Conservation (phyloP, 2,888 invertebrate genomes). For the Biston betularia region DNA sequence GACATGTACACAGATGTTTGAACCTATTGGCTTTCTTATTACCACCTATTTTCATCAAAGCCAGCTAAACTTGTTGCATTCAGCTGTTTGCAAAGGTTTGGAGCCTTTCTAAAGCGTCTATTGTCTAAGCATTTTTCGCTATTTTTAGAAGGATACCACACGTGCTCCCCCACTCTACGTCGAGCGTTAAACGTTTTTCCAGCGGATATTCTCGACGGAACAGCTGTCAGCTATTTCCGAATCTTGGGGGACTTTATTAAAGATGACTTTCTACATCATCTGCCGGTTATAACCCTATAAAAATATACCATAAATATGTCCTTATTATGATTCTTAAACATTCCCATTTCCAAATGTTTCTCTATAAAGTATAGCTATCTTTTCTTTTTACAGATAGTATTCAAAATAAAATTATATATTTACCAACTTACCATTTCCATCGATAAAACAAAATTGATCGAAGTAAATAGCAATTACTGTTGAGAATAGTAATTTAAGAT, state of each 20-base stretch:
- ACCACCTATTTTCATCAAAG: not conserved
- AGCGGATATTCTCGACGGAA: conserved; percentile 69
- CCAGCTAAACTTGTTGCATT: conserved; percentile 22
- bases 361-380: not conserved
- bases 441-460: conserved; percentile 3
- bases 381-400: conserved; percentile 22
- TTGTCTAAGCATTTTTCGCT: conserved; percentile 41
- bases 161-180: conserved; percentile 52
- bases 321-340: conserved; percentile 3
- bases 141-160: conserved; percentile 53
- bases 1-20: not conserved
- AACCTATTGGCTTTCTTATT: too few relatives aligned
- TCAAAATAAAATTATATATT: not conserved
- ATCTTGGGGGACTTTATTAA: conserved; percentile 67
- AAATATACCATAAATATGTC: conserved; percentile 30
- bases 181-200: conserved; percentile 65
- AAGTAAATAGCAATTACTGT: conserved; percentile 9
- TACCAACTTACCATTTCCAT: not conserved
- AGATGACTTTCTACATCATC: conserved; percentile 51
- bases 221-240: conserved; percentile 83
- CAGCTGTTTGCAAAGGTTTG: conserved; percentile 14
- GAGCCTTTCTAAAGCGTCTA: conserved; percentile 27
- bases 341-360: not conserved
- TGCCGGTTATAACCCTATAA: conserved; percentile 36
- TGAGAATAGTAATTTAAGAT: conserved; percentile 48